Evolutionary conservation across 2,797 vertebrate genomes (phyloP), one percentile per base, ranked within the genome.

Genomic region (Gorsachius magnificus): DNA sequence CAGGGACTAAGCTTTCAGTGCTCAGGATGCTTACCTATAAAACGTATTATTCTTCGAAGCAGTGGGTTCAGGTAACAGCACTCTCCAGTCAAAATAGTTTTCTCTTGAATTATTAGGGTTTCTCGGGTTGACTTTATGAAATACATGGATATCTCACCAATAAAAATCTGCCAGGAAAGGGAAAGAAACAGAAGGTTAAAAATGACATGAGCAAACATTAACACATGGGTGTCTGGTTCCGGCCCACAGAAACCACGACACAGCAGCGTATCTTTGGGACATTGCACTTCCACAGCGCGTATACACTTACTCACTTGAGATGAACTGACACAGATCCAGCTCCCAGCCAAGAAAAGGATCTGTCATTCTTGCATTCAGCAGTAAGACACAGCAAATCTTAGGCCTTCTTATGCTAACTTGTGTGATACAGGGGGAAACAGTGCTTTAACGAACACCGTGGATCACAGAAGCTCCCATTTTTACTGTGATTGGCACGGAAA

Each of bases 31-130:
- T 99, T 96, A 99, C 99, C 99, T 96, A 99, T 98, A 98, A 99
- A 99, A 96, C 99, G 98, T 93, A 99, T 98, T 95, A 99, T 98
- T 97, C 99, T 98, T 77, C 99, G 98, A 92, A 99, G 98, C 68
- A 99, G 98, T 24, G 99, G 99, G 96, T 99, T 99, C 97, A 99
- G 98, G 97, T 99, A 99, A 98, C 99, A 99, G 96, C 99, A 99
- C 91, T 99, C 99, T 95, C 99, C 99, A 7, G 99, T 99, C 94
- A 99, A 97, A 77, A 99, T 99, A 92, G 98, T 99, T 98, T 99
- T 99, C 98, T 99, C 99, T 97, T 99, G 99, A 91, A 98, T 97
- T 96, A 99, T 98, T 81, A 99, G 98, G 64, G 98, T 98, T 97
- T 99, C 99, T 97, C 99, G 98, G 24, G 99, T 99, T 46, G 99